Evolutionary conservation across 2,797 vertebrate genomes (phyloP), one percentile per base, ranked within the genome.

Genomic region (Phataginus tricuspis): DNA sequence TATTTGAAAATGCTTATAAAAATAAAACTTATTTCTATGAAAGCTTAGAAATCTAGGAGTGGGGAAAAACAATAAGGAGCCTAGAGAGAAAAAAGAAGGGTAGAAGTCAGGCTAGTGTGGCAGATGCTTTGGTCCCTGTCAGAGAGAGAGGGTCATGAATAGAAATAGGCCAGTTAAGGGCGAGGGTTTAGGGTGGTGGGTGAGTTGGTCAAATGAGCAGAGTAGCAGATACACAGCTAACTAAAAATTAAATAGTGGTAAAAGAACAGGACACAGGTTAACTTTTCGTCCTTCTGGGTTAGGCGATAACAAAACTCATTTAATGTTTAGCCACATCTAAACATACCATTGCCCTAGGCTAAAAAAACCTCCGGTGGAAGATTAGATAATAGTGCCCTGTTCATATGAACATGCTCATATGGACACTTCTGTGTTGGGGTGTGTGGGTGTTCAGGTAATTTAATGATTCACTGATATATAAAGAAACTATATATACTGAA

Each of bases 131-230:
- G 13, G 7, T 2, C 18, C n/a, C 25, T 57, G 2, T 25, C 16
- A 64, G 8, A 80, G 10, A 37, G 42, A 63, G 34, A 18, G 27
- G 27, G 6, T 5, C 31, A 14, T 71, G 37, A 39, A 12, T n/a
- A 53, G 25, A 74, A 68, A 64, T 14, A 34, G 2, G 34, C 27
- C 45, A 27, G 5, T 71, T 49, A 49, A 4, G 2, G 2, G 27
- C 7, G 3, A 31, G 2, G 12, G 10, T 80, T 39, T 2, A 29
- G 4, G 4, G 1, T 63, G 49, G 4, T 63, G 49, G 4, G 7
- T 15, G 14, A 3, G 5, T 15, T 7, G 25, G 15, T 19, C 4
- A 90, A 53, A 5, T 55, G 66, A 59, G 16, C 14, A 18, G 14
- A 64, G 57, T 2, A 37, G 25, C 16, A 57, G 3, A 72, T 37